Evolutionary conservation across 2,113 vertebrate species (phyloP).

Genomic region (Lepus americanus): DNA sequence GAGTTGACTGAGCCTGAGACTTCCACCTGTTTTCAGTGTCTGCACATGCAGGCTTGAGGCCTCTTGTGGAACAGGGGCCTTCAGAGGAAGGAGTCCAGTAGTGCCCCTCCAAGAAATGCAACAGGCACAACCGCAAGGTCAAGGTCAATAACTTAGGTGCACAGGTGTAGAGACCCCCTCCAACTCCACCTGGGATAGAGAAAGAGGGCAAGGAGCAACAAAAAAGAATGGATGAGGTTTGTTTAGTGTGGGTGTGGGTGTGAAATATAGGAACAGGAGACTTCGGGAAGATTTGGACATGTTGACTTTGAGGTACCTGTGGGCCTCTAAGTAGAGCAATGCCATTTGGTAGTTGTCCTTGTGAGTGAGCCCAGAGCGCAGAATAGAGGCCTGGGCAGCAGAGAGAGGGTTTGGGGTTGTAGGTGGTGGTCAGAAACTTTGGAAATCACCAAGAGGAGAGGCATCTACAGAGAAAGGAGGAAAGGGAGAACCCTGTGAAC

Average conservation of each 20-base stretch:
- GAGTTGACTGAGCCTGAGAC: neutral
- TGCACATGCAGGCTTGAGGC: neutral
- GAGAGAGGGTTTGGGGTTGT: neutral
- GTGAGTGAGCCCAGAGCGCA: neutral
- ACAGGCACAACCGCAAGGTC: neutral
- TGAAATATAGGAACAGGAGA: neutral
- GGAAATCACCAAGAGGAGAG: neutral
- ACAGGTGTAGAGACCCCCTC: neutral
- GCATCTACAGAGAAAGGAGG: neutral
- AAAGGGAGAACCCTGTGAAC: neutral
- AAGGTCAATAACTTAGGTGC: neutral
- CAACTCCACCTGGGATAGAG: neutral
- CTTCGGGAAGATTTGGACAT: neutral
- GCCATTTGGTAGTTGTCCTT: neutral
- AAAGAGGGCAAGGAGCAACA: neutral
- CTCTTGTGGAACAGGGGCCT: neutral
- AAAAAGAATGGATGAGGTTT: neutral
- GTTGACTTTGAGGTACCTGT: neutral
- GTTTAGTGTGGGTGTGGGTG: neutral
- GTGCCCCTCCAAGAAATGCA: neutral
- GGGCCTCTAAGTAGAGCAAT: neutral
- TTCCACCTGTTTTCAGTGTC: neutral
- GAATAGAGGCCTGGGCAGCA: neutral
- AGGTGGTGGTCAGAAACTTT: neutral
- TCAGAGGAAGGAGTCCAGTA: neutral